Base-by-base conservation (phyloP, 2,797 vertebrate genomes). In the Chrysocyon brachyurus region DNA sequence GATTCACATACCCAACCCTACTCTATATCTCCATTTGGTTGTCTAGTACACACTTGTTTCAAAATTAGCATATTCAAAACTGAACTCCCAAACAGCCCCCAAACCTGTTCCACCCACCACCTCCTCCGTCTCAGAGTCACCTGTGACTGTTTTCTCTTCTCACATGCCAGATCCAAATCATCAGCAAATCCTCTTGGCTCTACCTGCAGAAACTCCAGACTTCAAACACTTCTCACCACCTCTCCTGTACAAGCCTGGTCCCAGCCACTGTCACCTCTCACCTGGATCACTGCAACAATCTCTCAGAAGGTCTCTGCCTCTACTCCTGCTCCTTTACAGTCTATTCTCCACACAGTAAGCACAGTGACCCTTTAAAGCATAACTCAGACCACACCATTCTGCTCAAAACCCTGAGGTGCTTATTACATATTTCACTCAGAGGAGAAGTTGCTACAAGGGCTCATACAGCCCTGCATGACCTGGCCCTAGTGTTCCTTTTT, bases 1-100 rank as follows among this genome's bases (percentile, higher is more conserved):
- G 57, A 96, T 28, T 63, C 91, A 63, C 19, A 84, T 6, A 24
- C 49, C 11, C 63, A 92, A 57, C 31, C 68, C 75, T 46, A 77
- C 17, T 49, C 68, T 12, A 22, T 49, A 73, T 63, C 12, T 70
- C 54, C 88, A 59, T 31, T 14, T 77, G 36, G 49, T 88, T 26
- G 31, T 89, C 57, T 59, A 89, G 87, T 0, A 86, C 7, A 94
- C 6, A n/a, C 72, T 54, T 46, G 87, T 68, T 82, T 95, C 49
- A 87, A 90, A 90, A 72, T 49, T 22, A 90, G 70, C 75, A 52
- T 56, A 68, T 54, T 26, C 56, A 36, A 94, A 95, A 85, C 59
- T 33, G 31, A 93, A 97, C 33, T 28, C 31, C 52, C 63, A 6
- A 91, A 54, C 21, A 89, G 63, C 11, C 15, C 75, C 49, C 24